Base-by-base conservation (phyloP, 2,113 vertebrate genomes). In the Diadophis punctatus region DNA sequence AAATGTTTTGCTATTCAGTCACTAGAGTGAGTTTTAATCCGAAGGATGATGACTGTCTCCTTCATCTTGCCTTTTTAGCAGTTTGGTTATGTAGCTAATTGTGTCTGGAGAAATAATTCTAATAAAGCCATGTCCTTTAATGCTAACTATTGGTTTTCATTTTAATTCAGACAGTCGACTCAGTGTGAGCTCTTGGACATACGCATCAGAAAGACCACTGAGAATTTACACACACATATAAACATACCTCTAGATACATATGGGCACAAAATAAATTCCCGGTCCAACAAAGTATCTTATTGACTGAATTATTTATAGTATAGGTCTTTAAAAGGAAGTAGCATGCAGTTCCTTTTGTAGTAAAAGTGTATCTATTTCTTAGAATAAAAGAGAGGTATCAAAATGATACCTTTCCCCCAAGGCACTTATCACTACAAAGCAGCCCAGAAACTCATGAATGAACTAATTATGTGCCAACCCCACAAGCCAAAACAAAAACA, bases 111-210 rank as follows among this genome's bases (percentile, higher is more conserved):
- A 96, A 97, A 97, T 97, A 97, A 97, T 97, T 97, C 95, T 98
- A 98, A 98, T 98, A 97, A 97, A 97, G 96, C 95, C 93, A 90
- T 97, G 97, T 97, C 97, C 96, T 98, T 98, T 98, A 97, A 97
- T 97, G 96, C 94, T 96, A 97, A 97, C 96, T 93, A 96, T 95
- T 96, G 93, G 94, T 97, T 98, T 97, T 97, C 97, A 97, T 97
- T 98, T 97, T 96, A 94, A 96, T 96, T 97, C 95, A 95, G 97
- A 97, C 97, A 97, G 96, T 97, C 96, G 97, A 95, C 95, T 95
- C 95, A 92, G 89, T 56, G 49, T 96, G 96, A 97, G 96, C 94
- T 93, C 94, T 96, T 93, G 94, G 95, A 94, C 95, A 95, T 91
- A 94, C 96, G 95, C 95, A 93, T 93, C 91, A 87, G 95, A 90